Base-by-base conservation (phyloP, 2,888 invertebrate genomes). In the Aspidiotus rigidus region DNA sequence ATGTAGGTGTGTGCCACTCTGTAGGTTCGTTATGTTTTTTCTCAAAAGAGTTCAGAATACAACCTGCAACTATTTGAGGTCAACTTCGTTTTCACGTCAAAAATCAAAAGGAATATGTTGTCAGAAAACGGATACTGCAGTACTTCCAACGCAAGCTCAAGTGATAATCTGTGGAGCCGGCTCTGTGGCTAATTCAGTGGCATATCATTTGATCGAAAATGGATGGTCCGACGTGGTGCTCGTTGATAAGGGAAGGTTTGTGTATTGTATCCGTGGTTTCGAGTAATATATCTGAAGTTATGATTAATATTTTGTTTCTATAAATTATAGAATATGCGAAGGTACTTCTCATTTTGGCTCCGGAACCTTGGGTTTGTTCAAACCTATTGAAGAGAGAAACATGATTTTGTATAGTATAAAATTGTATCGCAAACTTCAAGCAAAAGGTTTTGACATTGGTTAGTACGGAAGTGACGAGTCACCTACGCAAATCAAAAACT, bases 171-270 rank as follows among this genome's bases (percentile, higher is more conserved):
- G 83, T 71, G 84, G 88, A 59, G 86, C 86, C 39, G 88, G 88
- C n/a, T 81, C 85, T 17, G 83, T 87, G 49, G 88, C 88, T 3
- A 85, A 86, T 75, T 87, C 88, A 2, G 84, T 88, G 11, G 89
- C 89, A 7, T 89, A 88, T 77, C 87, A 89, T 77, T 78, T 89
- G 66, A 83, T 85, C 7, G 78, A 83, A 74, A 81, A 83, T 74
- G 88, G 88, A 0, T 86, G 84, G 84, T 84, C 79, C 39, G 86
- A 87, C 79, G 82, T 89, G 7, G 79, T 87, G 1, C 81, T 89
- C 7, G 75, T 89, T 71, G 89, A 89, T 75, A 85, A 87, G 76
- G 82, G 83, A 73, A 79, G 75, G 83, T 82, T 76, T 75, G 78
- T 75, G 71, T 49, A 11, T 49, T 7, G 15, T 17, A 66, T 40